Conservation (phyloP, 1,140 invertebrate species). For the Armadillidium nasatum region DNA sequence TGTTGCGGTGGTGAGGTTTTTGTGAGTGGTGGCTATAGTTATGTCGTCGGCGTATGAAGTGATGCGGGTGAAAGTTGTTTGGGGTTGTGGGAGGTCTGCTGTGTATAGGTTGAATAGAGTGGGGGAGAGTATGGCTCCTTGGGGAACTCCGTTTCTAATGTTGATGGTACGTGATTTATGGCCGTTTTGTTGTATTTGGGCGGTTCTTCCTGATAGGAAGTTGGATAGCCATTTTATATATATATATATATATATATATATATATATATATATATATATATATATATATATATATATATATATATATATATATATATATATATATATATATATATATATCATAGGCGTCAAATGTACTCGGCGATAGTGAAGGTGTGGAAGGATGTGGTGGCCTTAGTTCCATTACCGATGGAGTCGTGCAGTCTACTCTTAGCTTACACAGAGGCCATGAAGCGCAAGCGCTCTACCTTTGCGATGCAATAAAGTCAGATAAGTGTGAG, state of each 20-base stretch:
- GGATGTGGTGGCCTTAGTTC: not conserved
- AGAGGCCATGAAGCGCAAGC: not conserved
- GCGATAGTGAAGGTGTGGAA: not conserved
- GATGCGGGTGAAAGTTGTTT: no score
- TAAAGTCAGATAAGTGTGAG: not conserved
- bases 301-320: not conserved
- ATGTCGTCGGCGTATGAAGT: no score
- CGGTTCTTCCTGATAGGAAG: no score
- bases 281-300: not conserved
- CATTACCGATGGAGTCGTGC: not conserved
- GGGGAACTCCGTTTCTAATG: no score
- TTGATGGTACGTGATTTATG: no score
- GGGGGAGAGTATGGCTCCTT: no score
- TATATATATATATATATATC: not conserved
- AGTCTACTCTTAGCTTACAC: not conserved
- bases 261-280: not conserved
- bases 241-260: not conserved
- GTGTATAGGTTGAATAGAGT: no score
- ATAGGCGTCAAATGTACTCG: not conserved
- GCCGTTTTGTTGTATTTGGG: no score
- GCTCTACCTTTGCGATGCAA: not conserved
- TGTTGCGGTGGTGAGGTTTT: no score
- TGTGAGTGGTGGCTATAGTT: no score
- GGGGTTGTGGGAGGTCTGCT: no score
- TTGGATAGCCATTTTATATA: no score